A percentile compares a stretch with the other conserved stretches of the same genome.
Conservation (phyloP, 2,797 vertebrate species). For the Myotis findleyi region DNA sequence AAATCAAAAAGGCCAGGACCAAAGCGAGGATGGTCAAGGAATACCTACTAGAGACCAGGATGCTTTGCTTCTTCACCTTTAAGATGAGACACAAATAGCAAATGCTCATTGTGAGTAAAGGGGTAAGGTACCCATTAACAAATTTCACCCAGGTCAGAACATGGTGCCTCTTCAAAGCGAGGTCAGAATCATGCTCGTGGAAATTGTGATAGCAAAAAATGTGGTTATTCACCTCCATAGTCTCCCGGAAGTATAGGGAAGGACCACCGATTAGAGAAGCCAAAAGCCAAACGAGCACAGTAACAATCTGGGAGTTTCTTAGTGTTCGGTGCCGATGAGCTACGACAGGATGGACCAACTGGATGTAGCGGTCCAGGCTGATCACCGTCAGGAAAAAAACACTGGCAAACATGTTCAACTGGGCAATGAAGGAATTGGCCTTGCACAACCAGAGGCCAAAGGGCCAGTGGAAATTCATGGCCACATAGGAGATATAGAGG, state of each 20-base stretch:
- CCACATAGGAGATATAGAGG: slow-evolving; percentile 94
- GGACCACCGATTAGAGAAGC: slow-evolving; percentile 91
- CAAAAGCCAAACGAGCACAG: slow-evolving; percentile 88
- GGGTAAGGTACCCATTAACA: slow-evolving; percentile 93
- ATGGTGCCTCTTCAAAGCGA: slow-evolving; percentile 89
- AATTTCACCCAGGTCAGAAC: slow-evolving; percentile 92
- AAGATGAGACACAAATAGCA: slow-evolving; percentile 92
- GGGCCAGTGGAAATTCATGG: slow-evolving; percentile 95
- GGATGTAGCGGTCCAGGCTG: slow-evolving; percentile 94
- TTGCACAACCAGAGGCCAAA: slow-evolving; percentile 95
- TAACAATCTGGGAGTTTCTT: slow-evolving; percentile 85
- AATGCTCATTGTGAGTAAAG: slow-evolving; percentile 93
- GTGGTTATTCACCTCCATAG: slow-evolving; percentile 84
- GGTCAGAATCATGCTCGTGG: slow-evolving; percentile 85
- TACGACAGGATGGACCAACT: slow-evolving; percentile 90
- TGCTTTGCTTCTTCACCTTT: slow-evolving; percentile 87
- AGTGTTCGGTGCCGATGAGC: slow-evolving; percentile 90
- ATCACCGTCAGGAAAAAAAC: slow-evolving; percentile 95
- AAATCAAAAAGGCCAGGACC: slow-evolving; percentile 95
- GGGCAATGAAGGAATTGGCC: slow-evolving; percentile 94
- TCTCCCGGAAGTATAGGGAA: slow-evolving; percentile 92
- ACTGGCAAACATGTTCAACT: slow-evolving; percentile 97
- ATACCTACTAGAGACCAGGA: slow-evolving; percentile 90
- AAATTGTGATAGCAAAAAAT: slow-evolving; percentile 96
- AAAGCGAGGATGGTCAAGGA: slow-evolving; percentile 93